Conservation (phyloP, 2,888 invertebrate genomes). For the Netelia fuscicornis region DNA sequence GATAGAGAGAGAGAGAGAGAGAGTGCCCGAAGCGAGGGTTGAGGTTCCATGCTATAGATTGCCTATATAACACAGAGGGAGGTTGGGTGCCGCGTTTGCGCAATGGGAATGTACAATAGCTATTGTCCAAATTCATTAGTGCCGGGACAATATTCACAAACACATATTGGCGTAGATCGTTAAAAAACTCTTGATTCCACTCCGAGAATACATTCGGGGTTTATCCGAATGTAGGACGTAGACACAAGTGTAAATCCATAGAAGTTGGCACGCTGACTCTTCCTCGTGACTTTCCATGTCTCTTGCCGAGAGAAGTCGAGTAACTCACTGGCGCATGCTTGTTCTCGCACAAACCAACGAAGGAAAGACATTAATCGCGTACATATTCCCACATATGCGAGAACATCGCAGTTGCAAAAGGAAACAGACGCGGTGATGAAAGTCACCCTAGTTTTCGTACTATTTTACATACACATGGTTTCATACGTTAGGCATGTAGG, state of each 20-base stretch:
- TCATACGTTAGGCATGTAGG: neutral
- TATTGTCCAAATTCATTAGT: slow-evolving; percentile 58
- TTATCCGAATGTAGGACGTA: neutral
- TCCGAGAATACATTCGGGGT: neutral
- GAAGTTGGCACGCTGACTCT: neutral
- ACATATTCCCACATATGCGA: neutral
- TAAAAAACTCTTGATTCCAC: slow-evolving; percentile 8
- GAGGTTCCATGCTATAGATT: slow-evolving; percentile 31
- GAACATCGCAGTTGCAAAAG: neutral
- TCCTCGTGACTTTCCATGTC: slow-evolving; percentile 3
- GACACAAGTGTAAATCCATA: neutral
- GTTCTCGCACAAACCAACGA: neutral
- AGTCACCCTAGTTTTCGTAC: slow-evolving; percentile 26
- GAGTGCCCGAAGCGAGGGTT: neutral
- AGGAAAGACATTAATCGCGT: neutral
- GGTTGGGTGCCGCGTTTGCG: slow-evolving; percentile 26
- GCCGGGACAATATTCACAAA: neutral
- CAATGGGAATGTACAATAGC: slow-evolving; percentile 18
- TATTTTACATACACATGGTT: neutral
- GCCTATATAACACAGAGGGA: slow-evolving; percentile 15
- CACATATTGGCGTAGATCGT: neutral
- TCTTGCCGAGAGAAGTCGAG: slow-evolving; percentile 20
- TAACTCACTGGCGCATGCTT: slow-evolving; percentile 13
- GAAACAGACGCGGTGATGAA: slow-evolving; percentile 19
- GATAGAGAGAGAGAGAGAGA: no score